Conservation (phyloP, 2,113 vertebrate genomes). For the Callipepla californica region DNA sequence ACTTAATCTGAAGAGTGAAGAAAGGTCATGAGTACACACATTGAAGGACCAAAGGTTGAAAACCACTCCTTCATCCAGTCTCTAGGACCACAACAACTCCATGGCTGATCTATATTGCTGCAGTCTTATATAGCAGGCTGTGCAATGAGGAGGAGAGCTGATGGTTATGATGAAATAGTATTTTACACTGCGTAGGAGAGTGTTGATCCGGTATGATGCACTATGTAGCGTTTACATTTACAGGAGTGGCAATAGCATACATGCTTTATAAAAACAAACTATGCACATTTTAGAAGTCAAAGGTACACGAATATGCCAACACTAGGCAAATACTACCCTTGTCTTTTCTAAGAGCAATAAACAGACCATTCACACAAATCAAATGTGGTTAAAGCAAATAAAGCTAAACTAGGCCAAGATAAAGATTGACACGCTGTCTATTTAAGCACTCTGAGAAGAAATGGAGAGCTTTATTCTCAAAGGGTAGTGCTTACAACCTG, state of each 20-base stretch:
- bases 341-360: constrained; percentile 19
- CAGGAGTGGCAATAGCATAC: background rate
- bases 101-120: background rate
- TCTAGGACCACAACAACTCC: background rate
- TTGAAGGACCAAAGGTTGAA: background rate
- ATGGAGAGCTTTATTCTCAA: constrained; percentile 4
- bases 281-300: constrained; percentile 2
- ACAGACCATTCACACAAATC: background rate
- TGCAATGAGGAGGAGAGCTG: background rate
- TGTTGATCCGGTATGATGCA: background rate
- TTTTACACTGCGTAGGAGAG: background rate
- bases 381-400: constrained; percentile 32
- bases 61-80: background rate
- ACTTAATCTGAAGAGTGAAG: background rate
- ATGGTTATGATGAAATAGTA: background rate
- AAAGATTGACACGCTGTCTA: background rate
- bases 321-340: background rate
- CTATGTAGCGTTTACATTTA: constrained; percentile 7
- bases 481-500: background rate
- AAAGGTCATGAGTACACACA: background rate
- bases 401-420: constrained; percentile 21
- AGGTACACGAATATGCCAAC: background rate
- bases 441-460: constrained; percentile 21
- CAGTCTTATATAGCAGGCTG: background rate
- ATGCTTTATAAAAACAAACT: constrained; percentile 34